Percentiles rank a stretch among this genome's conserved stretches.
Conservation (phyloP, 2,113 vertebrate genomes). For the Acanthochromis polyacanthus region DNA sequence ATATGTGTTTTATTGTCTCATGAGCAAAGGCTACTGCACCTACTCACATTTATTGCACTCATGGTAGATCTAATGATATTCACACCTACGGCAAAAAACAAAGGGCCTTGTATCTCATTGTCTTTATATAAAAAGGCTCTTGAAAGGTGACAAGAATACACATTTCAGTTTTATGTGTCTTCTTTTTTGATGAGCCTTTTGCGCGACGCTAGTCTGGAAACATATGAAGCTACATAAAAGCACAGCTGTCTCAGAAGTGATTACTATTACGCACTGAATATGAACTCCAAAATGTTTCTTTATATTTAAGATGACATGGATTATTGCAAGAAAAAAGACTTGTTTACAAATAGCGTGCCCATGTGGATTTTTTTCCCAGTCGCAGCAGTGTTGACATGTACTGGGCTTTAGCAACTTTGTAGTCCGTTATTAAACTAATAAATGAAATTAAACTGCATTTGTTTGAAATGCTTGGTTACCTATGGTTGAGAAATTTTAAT, state of each 20-base stretch:
- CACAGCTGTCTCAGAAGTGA: conserved; percentile 17
- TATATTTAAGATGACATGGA: conserved; percentile 6
- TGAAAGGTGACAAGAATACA: conserved; percentile 58
- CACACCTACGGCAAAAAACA: conserved; percentile 78
- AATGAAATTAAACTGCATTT: not conserved
- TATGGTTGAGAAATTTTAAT: not conserved
- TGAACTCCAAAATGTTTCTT: not conserved
- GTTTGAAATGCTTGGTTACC: not conserved
- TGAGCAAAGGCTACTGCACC: conserved; percentile 64
- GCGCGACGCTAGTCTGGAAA: conserved; percentile 32
- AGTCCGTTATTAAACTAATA: not conserved
- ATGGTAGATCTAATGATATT: conserved; percentile 74
- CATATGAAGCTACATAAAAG: conserved; percentile 20
- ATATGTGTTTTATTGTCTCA: conserved; percentile 74
- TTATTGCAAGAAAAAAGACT: not conserved
- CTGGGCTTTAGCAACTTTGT: not conserved
- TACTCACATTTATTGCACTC: conserved; percentile 60
- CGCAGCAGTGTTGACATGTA: not conserved
- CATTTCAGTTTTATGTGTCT: conserved; percentile 36
- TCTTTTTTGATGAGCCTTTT: conserved; percentile 57
- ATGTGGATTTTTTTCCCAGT: not conserved
- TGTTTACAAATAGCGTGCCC: not conserved
- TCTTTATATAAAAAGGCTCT: conserved; percentile 55
- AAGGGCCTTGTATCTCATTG: conserved; percentile 64
- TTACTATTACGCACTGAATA: conserved; percentile 10